Base-by-base conservation (phyloP, 2,797 vertebrate species). In the Phataginus tricuspis region DNA sequence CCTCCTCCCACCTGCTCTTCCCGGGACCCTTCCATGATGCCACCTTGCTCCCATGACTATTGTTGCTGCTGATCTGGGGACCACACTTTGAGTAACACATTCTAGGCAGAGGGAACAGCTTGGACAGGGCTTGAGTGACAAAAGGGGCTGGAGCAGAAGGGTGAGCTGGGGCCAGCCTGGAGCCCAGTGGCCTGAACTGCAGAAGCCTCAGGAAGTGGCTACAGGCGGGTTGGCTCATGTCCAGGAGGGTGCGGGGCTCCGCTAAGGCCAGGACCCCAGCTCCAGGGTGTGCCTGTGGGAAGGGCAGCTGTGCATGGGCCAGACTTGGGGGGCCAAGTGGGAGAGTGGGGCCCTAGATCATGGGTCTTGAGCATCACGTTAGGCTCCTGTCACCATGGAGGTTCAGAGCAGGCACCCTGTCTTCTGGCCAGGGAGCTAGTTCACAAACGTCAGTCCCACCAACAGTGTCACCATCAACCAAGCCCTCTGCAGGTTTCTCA, bases 341-440 rank as follows among this genome's bases (percentile, higher is more conserved):
- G 27, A 19, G 2, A 29, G 37, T 2, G 37, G 29, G 86, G 49
- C 27, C 4, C 19, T 49, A 61, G 15, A 59, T 39, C 15, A 3
- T 64, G 59, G 27, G 16, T 29, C 82, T 63, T 11, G 42, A 57
- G 63, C 13, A 1, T 7, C 6, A 11, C 27, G 10, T 25, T 5
- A 45, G n/a, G 69, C 1, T 29, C 49, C 3, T 39, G 42, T n/a
- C 15, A 1, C 23, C 25, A 0, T 0, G 23, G n/a, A 37, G 21
- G 1, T 12, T 57, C 9, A 34, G 55, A 83, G 66, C 69, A 13
- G 27, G 31, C 0, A 1, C 15, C 25, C 55, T 4, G 4, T 21
- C 16, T 77, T 45, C 53, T 25, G 64, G 7, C 19, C 1, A 23
- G 42, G 14, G 51, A 31, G 31, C 19, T 37, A 1, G n/a, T 18